Conservation (phyloP, 2,797 vertebrate species). For the Aeoliscus strigatus region DNA sequence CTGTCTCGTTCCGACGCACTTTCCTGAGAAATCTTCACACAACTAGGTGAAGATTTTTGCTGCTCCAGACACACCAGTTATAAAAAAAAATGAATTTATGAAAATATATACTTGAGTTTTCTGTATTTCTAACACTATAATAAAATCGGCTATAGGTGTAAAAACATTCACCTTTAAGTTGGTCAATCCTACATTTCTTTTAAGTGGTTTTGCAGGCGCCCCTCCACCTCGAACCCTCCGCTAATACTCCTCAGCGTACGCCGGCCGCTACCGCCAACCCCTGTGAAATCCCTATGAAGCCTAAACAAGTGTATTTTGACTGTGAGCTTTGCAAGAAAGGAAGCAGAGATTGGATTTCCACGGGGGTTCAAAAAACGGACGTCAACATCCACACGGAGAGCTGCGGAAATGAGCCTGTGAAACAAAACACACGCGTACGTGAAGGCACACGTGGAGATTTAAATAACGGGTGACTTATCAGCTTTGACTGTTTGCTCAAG, state of each 20-base stretch:
- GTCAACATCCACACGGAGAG: conserved; percentile 47
- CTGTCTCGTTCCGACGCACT: too few species aligned
- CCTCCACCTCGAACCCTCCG: conserved; percentile 14
- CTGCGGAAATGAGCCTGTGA: conserved; percentile 41
- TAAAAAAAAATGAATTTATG: too few species aligned
- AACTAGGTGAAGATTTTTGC: too few species aligned
- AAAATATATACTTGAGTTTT: too few species aligned
- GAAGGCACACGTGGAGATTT: neutral
- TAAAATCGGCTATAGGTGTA: too few species aligned
- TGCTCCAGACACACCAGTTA: too few species aligned
- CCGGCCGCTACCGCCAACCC: conserved; percentile 14
- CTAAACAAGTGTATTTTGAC: conserved; percentile 70
- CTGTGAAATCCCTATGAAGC: conserved; percentile 55
- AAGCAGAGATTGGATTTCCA: conserved; percentile 60
- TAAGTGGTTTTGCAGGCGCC: conserved; percentile 16
- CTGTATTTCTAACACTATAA: too few species aligned
- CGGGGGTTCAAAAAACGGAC: conserved; percentile 32
- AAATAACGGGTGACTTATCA: neutral
- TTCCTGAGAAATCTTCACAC: too few species aligned
- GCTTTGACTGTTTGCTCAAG: neutral
- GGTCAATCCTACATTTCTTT: too few species aligned
- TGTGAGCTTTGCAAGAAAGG: conserved; percentile 48
- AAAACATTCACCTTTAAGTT: too few species aligned
- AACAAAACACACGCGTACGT: conserved; percentile 18
- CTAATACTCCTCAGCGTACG: conserved; percentile 4